Conservation (phyloP, 2,113 vertebrate species). For the Tenrec ecaudatus region DNA sequence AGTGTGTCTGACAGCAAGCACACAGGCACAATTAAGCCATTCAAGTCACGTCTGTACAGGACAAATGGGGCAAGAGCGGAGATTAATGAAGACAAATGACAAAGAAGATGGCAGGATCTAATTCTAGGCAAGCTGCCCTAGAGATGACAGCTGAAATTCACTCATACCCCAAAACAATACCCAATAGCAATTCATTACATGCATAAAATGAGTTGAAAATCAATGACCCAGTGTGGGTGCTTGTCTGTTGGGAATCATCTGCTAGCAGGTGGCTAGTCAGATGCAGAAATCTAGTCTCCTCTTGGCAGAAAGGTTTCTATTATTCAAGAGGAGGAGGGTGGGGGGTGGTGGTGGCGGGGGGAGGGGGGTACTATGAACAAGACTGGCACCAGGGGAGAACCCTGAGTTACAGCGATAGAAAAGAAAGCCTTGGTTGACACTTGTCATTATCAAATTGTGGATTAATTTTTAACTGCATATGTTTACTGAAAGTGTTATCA, state of each 20-base stretch:
- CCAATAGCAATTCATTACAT: conserved; percentile 53
- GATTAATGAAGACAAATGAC: conserved; percentile 73
- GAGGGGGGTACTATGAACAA: background rate
- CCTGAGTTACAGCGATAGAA: background rate
- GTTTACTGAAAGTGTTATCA: background rate
- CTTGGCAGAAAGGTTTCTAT: conserved; percentile 15
- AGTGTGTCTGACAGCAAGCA: background rate
- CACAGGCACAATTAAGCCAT: background rate
- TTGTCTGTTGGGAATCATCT: conserved; percentile 14
- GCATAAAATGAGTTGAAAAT: conserved; percentile 56
- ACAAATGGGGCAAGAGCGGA: conserved; percentile 46
- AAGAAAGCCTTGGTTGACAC: background rate
- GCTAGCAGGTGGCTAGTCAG: background rate
- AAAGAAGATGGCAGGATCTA: conserved; percentile 42
- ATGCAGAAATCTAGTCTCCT: conserved; percentile 26
- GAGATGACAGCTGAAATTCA: conserved; percentile 69
- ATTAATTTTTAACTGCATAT: background rate
- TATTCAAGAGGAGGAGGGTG: background rate
- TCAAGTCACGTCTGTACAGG: conserved; percentile 6
- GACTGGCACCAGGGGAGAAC: background rate
- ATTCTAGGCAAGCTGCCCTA: conserved; percentile 45
- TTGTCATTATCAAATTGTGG: background rate
- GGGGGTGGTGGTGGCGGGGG: no score
- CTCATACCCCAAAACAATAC: conserved; percentile 8
- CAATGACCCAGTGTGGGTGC: background rate